These are phyloP conservation scores for Epizoanthus ramosus DNA, from an alignment of 92 coral and sea anemone genomes.

Conservation along the genomic window DNA sequence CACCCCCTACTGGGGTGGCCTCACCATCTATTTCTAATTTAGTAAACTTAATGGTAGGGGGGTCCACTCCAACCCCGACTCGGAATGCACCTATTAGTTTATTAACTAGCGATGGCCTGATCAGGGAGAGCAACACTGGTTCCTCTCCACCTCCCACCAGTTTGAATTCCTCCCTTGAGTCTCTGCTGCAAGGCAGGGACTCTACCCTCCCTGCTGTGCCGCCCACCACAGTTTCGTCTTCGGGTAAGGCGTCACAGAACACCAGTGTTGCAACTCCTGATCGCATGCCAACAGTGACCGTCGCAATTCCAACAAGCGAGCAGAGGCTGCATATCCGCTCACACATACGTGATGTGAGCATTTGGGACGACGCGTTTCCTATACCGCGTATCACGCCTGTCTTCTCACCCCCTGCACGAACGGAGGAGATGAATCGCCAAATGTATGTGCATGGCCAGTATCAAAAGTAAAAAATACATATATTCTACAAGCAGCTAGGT, in stretches of 20 bases:
- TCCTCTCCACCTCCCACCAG: background rate
- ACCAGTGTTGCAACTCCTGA: background rate
- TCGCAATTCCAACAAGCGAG: background rate
- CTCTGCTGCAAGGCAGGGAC: background rate
- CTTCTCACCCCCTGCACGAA: background rate
- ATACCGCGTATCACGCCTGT: background rate
- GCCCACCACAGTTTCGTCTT: background rate
- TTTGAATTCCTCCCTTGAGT: background rate
- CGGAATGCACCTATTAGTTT: background rate
- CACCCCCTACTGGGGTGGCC: background rate
- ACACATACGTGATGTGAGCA: background rate
- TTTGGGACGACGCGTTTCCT: slow-evolving; percentile 1
- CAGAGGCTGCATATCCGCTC: background rate
- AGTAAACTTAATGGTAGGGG: too few species aligned
- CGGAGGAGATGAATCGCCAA: background rate
- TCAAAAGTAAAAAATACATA: too few species aligned
- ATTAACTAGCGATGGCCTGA: background rate
- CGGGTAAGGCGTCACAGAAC: background rate
- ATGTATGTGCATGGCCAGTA: too few species aligned
- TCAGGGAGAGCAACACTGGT: background rate
- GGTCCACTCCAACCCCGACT: background rate
- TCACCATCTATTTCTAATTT: too few species aligned
- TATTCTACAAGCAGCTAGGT: too few species aligned
- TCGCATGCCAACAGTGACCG: background rate
- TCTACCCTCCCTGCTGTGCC: slow-evolving; percentile 3